Evolutionary conservation across 2,888 invertebrate genomes (phyloP).

Genomic region (Temnothorax unifasciatus): DNA sequence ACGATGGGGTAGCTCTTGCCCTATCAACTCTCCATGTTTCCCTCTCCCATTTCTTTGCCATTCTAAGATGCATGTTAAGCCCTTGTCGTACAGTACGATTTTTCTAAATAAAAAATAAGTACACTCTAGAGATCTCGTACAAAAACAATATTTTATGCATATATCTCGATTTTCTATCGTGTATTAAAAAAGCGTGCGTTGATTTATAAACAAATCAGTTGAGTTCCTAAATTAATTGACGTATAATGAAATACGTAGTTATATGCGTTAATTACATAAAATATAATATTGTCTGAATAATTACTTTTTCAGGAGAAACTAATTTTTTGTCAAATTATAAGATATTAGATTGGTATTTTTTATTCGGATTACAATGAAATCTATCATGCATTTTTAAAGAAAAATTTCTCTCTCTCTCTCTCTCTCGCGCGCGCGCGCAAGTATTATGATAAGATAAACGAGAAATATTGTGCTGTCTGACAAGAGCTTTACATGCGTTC

Average conservation of each 20-base stretch:
- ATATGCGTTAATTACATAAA: neutral
- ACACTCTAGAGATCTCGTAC: too few species aligned
- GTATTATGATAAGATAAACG: neutral
- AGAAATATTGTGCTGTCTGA: neutral
- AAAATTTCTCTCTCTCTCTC: too few species aligned
- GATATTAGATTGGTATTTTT: too few species aligned
- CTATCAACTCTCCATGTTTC: conserved; percentile 20
- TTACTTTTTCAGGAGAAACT: neutral
- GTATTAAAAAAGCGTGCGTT: neutral
- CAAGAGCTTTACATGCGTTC: neutral
- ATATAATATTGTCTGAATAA: neutral
- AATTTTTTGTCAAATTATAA: too few species aligned
- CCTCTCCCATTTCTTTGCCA: conserved; percentile 9
- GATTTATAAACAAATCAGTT: neutral
- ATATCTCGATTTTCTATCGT: neutral
- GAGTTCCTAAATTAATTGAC: neutral
- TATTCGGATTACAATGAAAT: too few species aligned
- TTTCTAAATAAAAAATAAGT: neutral
- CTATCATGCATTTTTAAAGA: too few species aligned
- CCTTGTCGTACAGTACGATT: neutral
- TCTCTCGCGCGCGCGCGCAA: too few species aligned
- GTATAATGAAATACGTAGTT: neutral
- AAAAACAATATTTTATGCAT: neutral
- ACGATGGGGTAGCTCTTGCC: conserved; percentile 69
- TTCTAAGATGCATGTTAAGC: conserved; percentile 12